phyloP scores from a whole-genome alignment of 1,140 invertebrate species.

The Lepidurus arcticus region DNA sequence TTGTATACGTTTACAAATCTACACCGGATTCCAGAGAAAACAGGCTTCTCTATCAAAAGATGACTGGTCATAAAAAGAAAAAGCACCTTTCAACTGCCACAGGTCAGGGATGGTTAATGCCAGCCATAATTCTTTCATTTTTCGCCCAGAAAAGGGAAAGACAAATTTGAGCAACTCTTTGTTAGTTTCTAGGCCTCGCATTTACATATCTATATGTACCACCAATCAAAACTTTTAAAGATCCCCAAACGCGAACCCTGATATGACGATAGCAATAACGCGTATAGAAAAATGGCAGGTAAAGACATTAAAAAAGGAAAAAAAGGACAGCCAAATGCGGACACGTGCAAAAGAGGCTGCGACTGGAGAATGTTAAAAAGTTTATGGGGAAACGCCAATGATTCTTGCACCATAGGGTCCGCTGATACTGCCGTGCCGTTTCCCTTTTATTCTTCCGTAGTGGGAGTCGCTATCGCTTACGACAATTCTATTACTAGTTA shows the following conservation, averaged over 20 bases:
- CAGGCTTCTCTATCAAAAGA: background rate
- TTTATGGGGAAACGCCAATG: background rate
- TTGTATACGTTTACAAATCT: background rate
- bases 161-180: background rate
- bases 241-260: background rate
- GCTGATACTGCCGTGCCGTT: background rate
- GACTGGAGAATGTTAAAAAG: background rate
- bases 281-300: background rate
- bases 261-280: background rate
- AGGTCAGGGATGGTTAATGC: background rate
- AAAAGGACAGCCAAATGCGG: background rate
- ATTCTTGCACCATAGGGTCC: background rate
- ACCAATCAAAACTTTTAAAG: too few species aligned
- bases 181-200: background rate
- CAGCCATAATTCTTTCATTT: background rate
- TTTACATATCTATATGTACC: background rate
- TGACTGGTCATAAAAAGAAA: background rate
- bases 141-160: background rate
- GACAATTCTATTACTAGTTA: background rate
- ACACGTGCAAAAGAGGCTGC: background rate
- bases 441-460: constrained; percentile 4
- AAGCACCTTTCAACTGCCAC: background rate
- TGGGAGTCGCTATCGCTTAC: background rate
- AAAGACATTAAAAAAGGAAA: background rate
- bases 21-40: background rate